phyloP scores from a whole-genome alignment of 2,113 vertebrate species.

The Oceanites oceanicus region DNA sequence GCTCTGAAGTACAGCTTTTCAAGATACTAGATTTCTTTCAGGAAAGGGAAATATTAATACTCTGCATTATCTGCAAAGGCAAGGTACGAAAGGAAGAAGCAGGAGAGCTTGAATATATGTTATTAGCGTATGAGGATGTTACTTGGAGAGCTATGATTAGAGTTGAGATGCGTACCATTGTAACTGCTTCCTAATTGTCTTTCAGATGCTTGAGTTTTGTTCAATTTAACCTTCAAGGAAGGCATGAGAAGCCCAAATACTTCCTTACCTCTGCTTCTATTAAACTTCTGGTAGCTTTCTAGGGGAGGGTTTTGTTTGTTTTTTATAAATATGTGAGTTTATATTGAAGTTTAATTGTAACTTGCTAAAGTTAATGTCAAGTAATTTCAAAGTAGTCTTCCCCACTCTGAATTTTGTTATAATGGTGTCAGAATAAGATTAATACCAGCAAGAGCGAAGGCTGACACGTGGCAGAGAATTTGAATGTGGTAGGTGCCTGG shows the following conservation, averaged over 20 bases:
- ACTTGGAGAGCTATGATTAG: not conserved
- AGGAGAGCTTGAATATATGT: not conserved
- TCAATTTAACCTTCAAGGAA: not conserved
- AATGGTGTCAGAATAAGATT: not conserved
- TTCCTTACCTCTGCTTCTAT: not conserved
- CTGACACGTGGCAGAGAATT: not conserved
- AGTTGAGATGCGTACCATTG: not conserved
- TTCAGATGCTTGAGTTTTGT: not conserved
- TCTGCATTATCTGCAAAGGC: not conserved
- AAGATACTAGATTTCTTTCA: not conserved
- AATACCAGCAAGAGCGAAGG: not conserved
- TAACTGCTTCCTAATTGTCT: not conserved
- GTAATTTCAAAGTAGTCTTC: not conserved
- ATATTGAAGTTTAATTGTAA: not conserved
- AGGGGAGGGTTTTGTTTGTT: not conserved
- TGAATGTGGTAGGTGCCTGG: accelerated
- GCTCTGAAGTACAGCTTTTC: not conserved
- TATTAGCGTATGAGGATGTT: not conserved
- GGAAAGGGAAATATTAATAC: not conserved
- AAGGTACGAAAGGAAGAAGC: not conserved
- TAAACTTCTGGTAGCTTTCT: not conserved
- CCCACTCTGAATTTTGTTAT: not conserved
- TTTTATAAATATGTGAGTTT: not conserved
- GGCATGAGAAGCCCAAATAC: not conserved
- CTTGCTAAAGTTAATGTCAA: not conserved